Base-by-base conservation (phyloP, 2,113 vertebrate species). In the Microtus oregoni region DNA sequence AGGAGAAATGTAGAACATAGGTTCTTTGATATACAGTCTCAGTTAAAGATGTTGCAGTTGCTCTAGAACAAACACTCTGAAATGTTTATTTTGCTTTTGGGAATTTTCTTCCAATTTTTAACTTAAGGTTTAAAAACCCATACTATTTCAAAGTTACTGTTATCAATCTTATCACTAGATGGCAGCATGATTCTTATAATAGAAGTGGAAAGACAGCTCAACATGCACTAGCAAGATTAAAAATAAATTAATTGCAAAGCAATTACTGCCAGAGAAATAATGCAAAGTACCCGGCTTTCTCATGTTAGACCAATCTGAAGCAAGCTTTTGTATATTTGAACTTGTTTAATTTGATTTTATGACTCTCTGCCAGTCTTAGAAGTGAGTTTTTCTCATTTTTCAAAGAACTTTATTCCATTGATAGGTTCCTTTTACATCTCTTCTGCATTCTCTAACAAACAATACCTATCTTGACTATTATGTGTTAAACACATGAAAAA, bases 171-270 rank as follows among this genome's bases (percentile, higher is more conserved):
- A 68, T 82, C 97, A 83, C 52, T 65, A 97, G 98, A 96, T 97
- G 97, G 97, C 97, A 98, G 93, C 81, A 38, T 77, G n/a, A 94
- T 68, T 82, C 87, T 75, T 93, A 35, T n/a, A 67, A 86, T 95
- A 68, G 77, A 63, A 76, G 32, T 4, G 13, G 38, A 87, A 47
- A 52, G 1, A 1, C 7, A 41, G 0, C 67, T 44, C 81, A 67
- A 28, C 30, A 50, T 7, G 94, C 89, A 82, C 95, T 95, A 68
- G 12, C 6, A 88, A 72, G 61, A 92, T 94, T 89, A 90, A 95
- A 73, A 97, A 35, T 90, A 95, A 97, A 97, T 97, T 97, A 63
- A 94, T 92, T 81, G 97, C 89, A 92, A 97, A 97, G 41, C 79
- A 98, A 94, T 97, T 90, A 15, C 55, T 96, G 50, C 58, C 96